Percentiles rank a stretch among this genome's conserved stretches.
Conservation (phyloP, 2,797 vertebrate genomes). For the Falco columbarius region DNA sequence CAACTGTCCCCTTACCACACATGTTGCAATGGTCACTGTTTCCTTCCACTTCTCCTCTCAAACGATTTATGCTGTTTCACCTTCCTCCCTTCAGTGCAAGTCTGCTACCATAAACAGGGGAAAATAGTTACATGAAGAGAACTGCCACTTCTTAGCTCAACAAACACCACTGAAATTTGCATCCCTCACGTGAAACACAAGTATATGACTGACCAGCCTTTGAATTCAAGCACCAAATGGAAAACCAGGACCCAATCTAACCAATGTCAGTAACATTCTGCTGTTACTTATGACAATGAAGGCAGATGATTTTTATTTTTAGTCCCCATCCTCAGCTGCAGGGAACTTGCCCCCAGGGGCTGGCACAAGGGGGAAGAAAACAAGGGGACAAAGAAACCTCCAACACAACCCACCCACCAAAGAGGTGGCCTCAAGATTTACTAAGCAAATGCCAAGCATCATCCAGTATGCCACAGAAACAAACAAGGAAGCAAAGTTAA, state of each 20-base stretch:
- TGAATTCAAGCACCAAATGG: background rate
- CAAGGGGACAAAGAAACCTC: background rate
- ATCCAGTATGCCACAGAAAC: background rate
- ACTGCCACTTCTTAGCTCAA: background rate
- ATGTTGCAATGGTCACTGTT: background rate
- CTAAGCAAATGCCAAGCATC: background rate
- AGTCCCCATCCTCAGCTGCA: background rate
- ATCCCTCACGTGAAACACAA: background rate
- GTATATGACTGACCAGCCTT: background rate
- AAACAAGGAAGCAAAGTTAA: background rate
- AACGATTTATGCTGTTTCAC: background rate
- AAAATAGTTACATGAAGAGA: background rate
- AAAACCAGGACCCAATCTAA: background rate
- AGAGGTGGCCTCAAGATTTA: background rate
- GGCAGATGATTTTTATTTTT: background rate
- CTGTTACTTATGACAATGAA: background rate
- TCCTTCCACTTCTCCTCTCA: background rate
- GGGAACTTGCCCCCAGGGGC: background rate
- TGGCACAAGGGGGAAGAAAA: background rate
- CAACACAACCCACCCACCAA: background rate
- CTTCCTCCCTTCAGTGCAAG: background rate
- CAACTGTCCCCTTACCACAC: background rate
- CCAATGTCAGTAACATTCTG: background rate
- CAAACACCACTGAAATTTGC: background rate
- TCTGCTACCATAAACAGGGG: background rate